Base-by-base conservation (phyloP, 1,140 invertebrate genomes). In the Ips nitidus region DNA sequence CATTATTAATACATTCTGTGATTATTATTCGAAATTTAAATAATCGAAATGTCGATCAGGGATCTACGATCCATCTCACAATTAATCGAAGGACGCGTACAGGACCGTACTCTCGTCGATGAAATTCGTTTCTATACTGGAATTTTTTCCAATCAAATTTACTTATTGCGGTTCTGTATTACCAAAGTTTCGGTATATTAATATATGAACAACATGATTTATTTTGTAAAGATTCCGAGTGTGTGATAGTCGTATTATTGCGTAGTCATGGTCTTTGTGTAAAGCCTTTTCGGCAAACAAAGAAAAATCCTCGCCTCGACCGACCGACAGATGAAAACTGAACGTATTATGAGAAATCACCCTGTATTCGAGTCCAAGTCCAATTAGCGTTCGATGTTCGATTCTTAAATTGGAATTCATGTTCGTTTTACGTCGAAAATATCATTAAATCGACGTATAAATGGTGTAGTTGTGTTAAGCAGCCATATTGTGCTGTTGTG, bases 1-100 rank as follows among this genome's bases (percentile, higher is more conserved):
- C 67, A 69, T 70, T 62, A 70, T 70, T 70, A 70, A 70, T 70
- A 70, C 68, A 58, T 70, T 70, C 60, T 70, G 60, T 70, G 68
- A 70, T 70, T 70, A 70, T 70, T 70, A 70, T 70, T 70, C 68
- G 55, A 64, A 70, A 70, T 64, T 64, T 62, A 62, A 70, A 70
- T 70, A 64, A 70, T 70, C 68, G 68, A 70, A 70, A 70, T 70
- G 68, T 70, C 68, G 68, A 70, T 70, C 68, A 70, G 68, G 64
- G 55, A 70, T 58, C 68, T 70, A 50, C 61, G 68, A 63, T 70
- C 60, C 52, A 52, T 63, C 68, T 70, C 68, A 70, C 59, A 63
- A 69, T 63, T 63, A 64, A 41, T 41, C 8, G 53, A 57, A 38
- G 42, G 42, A 43, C 55, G 7, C 3, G 50, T 0, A 47, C 47